phyloP scores from a whole-genome alignment of 2,888 invertebrate species.

The Xylota sylvarum region DNA sequence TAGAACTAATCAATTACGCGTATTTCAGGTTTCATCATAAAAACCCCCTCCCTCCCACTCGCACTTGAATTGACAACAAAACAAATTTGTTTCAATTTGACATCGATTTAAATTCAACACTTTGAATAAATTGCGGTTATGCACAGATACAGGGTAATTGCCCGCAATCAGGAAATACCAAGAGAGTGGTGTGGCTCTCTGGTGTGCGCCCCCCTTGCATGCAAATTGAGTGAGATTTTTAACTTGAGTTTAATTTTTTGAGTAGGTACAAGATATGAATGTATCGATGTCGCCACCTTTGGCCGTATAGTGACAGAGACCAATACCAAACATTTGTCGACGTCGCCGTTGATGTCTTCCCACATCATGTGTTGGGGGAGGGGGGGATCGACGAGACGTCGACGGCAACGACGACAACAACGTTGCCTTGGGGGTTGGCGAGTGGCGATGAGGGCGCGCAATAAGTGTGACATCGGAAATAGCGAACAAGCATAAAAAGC shows the following conservation, averaged over 20 bases:
- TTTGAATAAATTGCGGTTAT: conserved; percentile 57
- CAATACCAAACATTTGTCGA: neutral
- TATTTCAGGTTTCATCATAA: conserved; percentile 29
- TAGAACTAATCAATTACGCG: conserved; percentile 28
- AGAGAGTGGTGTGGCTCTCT: conserved; percentile 38
- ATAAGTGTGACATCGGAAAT: conserved; percentile 75
- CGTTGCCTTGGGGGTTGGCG: neutral
- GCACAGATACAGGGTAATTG: conserved; percentile 50
- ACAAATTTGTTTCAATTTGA: conserved; percentile 25
- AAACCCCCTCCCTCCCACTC: neutral
- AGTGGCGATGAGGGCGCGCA: conserved; percentile 33
- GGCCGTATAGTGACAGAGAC: neutral
- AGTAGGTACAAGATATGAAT: neutral
- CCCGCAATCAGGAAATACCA: conserved; percentile 71
- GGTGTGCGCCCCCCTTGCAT: neutral
- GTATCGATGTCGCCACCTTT: neutral
- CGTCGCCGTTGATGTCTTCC: conserved; percentile 10
- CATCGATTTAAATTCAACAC: conserved; percentile 51
- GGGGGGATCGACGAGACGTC: neutral
- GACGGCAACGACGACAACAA: neutral
- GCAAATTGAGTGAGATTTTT: conserved; percentile 41
- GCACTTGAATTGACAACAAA: neutral
- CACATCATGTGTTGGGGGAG: neutral
- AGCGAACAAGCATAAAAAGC: conserved; percentile 49
- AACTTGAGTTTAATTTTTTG: conserved; percentile 25